phyloP scores from a whole-genome alignment of 2,888 invertebrate species.

The Stenolophus ochropezus region DNA sequence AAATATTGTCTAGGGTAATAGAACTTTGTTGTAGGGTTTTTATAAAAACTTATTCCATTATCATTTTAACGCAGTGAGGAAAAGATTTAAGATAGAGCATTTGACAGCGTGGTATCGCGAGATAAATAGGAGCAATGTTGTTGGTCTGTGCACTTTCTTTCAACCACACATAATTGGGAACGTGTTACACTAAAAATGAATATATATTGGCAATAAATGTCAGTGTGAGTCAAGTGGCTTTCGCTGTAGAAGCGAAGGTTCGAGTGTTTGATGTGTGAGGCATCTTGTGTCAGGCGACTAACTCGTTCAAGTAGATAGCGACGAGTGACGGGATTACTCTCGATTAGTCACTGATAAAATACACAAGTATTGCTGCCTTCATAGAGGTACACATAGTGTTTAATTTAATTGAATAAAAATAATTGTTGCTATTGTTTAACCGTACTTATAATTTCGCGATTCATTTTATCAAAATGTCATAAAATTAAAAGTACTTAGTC shows the following conservation, averaged over 20 bases:
- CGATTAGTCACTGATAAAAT: constrained; percentile 38
- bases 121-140: neutral
- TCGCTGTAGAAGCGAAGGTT: neutral
- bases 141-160: constrained; percentile 25
- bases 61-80: constrained; percentile 29
- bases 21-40: too few relatives aligned
- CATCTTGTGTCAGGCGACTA: constrained; percentile 11
- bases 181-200: constrained; percentile 23
- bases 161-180: constrained; percentile 30
- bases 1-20: too few relatives aligned
- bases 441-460: too few relatives aligned
- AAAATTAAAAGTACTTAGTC: too few relatives aligned
- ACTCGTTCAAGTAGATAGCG: constrained; percentile 30
- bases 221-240: constrained; percentile 35
- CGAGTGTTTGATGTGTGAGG: constrained; percentile 27
- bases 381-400: too few relatives aligned
- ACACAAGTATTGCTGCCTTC: too few relatives aligned
- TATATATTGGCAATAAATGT: constrained; percentile 48
- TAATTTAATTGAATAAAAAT: too few relatives aligned
- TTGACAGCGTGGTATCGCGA: neutral
- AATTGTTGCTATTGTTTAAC: too few relatives aligned
- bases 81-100: neutral
- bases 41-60: neutral
- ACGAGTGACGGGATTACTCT: constrained; percentile 4
- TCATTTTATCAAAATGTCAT: too few relatives aligned